These are phyloP conservation scores for Phycodurus eques DNA, from an alignment of 2,113 vertebrate species.

Conservation along the genomic window DNA sequence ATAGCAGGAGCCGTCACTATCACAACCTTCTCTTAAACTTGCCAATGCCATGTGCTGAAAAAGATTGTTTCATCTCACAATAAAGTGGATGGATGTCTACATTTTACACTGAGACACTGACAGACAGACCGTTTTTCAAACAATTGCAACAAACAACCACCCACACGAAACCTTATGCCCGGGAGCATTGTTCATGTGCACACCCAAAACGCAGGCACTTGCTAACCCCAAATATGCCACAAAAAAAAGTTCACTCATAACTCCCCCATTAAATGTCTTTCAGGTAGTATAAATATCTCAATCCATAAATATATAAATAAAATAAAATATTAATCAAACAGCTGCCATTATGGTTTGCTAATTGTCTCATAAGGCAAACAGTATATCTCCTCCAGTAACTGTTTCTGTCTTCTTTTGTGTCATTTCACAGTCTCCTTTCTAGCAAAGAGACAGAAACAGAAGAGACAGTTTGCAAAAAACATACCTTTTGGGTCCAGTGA, in stretches of 20 bases:
- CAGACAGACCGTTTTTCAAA: conserved; percentile 36
- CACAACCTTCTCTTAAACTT: conserved; percentile 21
- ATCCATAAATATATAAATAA: not conserved
- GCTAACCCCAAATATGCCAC: conserved; percentile 19
- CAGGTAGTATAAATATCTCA: conserved; percentile 1
- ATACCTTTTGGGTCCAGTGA: conserved; percentile 41
- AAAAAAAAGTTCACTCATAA: conserved; percentile 27
- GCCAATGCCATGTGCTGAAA: conserved; percentile 11
- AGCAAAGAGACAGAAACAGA: conserved; percentile 44
- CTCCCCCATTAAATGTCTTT: conserved; percentile 8
- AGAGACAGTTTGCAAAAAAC: conserved; percentile 51
- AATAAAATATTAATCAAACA: conserved; percentile 15
- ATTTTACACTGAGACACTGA: conserved; percentile 23
- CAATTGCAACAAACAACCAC: conserved; percentile 45
- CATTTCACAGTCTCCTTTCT: conserved; percentile 17
- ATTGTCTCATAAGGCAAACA: conserved; percentile 41
- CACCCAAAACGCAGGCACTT: conserved; percentile 19
- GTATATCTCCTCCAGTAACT: conserved; percentile 20
- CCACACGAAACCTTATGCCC: conserved; percentile 38
- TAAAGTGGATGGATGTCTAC: conserved; percentile 29
- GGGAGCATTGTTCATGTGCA: conserved; percentile 24
- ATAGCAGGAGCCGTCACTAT: conserved; percentile 17
- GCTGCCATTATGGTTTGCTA: conserved; percentile 29
- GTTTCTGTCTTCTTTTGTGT: conserved; percentile 29
- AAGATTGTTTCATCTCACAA: conserved; percentile 14